A percentile compares a stretch with the other conserved stretches of the same genome.
Conservation (phyloP, 2,888 invertebrate genomes). For the Agapostemon virescens region DNA sequence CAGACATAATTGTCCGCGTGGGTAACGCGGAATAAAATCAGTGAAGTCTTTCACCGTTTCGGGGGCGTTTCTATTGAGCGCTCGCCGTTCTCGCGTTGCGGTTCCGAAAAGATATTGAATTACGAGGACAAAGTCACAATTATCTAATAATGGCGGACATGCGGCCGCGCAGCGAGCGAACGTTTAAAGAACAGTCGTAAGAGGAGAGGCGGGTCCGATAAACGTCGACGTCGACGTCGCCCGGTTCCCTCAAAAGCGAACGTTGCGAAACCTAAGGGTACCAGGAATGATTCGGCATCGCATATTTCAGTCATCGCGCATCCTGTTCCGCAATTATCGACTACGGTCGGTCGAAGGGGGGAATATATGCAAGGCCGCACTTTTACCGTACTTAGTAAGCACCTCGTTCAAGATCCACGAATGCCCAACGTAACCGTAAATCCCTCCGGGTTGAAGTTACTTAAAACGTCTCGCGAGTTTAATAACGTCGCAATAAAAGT, state of each 20-base stretch:
- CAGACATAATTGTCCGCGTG: neutral
- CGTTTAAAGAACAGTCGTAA: conserved; percentile 18
- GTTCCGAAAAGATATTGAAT: neutral
- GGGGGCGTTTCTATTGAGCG: neutral
- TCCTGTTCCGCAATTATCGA: conserved; percentile 56
- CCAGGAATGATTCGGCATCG: conserved; percentile 56
- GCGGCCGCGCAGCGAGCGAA: neutral
- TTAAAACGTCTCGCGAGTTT: conserved; percentile 16
- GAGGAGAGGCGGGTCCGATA: conserved; percentile 10
- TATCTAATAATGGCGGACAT: neutral
- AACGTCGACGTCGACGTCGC: conserved; percentile 9
- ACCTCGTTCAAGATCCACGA: conserved; percentile 57
- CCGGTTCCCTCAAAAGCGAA: conserved; percentile 47
- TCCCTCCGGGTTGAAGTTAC: neutral
- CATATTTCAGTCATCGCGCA: conserved; percentile 53
- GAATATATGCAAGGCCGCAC: conserved; percentile 52
- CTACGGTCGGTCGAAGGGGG: neutral
- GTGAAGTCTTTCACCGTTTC: neutral
- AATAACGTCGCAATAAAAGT: neutral
- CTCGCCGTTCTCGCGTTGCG: neutral
- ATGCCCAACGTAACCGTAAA: conserved; percentile 36
- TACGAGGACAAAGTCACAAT: neutral
- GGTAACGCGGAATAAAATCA: neutral
- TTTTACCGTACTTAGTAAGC: conserved; percentile 62
- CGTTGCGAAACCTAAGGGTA: conserved; percentile 60